Conservation (phyloP, 1,140 invertebrate species). For the Globodera rostochiensis region DNA sequence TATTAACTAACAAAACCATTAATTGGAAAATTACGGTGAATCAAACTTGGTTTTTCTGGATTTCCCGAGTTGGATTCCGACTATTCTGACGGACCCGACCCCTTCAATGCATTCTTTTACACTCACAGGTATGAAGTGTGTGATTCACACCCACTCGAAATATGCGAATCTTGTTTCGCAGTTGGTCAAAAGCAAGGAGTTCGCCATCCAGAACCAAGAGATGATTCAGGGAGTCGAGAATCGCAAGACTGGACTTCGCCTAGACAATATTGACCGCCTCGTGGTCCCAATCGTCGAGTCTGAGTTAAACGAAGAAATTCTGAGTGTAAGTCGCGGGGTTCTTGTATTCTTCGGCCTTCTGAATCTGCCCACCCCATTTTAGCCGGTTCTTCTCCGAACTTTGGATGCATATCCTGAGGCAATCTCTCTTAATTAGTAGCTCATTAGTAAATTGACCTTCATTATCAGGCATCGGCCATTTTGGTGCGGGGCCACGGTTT, state of each 20-base stretch:
- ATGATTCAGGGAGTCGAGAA: conserved; percentile 95
- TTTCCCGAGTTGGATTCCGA: no score
- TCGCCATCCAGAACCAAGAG: conserved; percentile 86
- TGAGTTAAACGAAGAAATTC: conserved; percentile 86
- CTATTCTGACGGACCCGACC: no score
- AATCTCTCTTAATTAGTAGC: neutral
- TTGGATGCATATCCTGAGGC: conserved; percentile 91
- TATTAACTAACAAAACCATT: no score
- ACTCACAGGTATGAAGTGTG: conserved; percentile 76
- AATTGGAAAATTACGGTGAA: no score
- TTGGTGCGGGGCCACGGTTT: conserved; percentile 91
- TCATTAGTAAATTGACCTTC: conserved; percentile 12
- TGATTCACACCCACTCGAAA: conserved; percentile 95
- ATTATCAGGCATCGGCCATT: conserved; percentile 83
- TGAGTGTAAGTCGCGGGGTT: conserved; percentile 65
- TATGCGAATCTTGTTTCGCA: conserved; percentile 85
- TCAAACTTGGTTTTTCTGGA: no score
- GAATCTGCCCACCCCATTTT: conserved; percentile 75
- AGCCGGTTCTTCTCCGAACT: conserved; percentile 82
- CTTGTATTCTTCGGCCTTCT: conserved; percentile 9
- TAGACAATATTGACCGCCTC: conserved; percentile 86
- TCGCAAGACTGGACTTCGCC: conserved; percentile 71
- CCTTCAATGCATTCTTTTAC: neutral
- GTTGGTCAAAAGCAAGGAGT: conserved; percentile 75
- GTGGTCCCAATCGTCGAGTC: conserved; percentile 97